These are phyloP conservation scores for Rotaria socialis DNA, from an alignment of 2,888 invertebrate species.

Conservation along the genomic window DNA sequence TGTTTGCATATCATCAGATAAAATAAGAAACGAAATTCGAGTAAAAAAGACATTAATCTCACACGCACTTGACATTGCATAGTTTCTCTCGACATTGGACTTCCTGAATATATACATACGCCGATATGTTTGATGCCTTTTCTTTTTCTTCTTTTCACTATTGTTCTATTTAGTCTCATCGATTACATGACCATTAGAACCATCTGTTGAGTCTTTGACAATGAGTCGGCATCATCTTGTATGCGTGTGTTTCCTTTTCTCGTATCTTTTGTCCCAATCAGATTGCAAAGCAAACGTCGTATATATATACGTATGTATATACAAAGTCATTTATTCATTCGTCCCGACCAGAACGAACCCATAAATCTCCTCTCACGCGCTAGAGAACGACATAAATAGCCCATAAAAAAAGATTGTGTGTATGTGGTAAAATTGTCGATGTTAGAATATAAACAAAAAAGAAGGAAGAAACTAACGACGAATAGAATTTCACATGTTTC, in stretches of 20 bases:
- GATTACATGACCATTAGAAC: slow-evolving; percentile 29
- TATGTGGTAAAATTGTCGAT: slow-evolving; percentile 5
- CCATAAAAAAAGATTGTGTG: slow-evolving; percentile 26
- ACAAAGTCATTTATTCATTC: slow-evolving; percentile 29
- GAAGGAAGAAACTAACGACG: not conserved
- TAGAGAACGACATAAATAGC: slow-evolving; percentile 21
- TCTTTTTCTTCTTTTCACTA: slow-evolving; percentile 3
- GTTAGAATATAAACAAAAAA: slow-evolving; percentile 24
- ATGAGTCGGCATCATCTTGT: slow-evolving; percentile 23
- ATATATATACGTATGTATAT: not conserved
- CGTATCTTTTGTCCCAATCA: slow-evolving; percentile 29
- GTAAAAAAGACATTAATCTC: not conserved
- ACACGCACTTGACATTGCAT: slow-evolving; percentile 3
- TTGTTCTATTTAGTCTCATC: not conserved
- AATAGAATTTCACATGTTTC: not conserved
- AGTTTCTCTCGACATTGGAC: not conserved
- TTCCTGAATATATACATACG: not conserved
- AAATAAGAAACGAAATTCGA: not conserved
- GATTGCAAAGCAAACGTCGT: not conserved
- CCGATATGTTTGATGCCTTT: slow-evolving; percentile 6
- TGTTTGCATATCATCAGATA: not conserved
- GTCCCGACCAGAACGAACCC: slow-evolving; percentile 25
- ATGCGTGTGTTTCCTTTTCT: not conserved
- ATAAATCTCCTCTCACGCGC: slow-evolving; percentile 19
- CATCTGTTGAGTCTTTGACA: slow-evolving; percentile 26